Conservation (phyloP, 2,113 vertebrate species). For the Podocnemis expansa region DNA sequence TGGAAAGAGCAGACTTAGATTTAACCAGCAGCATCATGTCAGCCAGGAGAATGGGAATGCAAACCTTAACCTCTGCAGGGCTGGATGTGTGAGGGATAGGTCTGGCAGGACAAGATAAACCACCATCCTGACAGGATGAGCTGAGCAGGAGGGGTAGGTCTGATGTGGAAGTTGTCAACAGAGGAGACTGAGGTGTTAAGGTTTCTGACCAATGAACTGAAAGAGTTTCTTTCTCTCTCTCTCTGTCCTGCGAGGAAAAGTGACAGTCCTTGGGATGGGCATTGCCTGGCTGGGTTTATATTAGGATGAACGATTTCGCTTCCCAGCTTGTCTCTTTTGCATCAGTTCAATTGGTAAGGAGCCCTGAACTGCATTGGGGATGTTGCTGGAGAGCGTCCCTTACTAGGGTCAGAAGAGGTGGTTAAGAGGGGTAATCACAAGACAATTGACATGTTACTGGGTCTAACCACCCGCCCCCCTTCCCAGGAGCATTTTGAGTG, state of each 20-base stretch:
- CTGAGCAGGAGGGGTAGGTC: neutral
- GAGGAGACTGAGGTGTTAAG: neutral
- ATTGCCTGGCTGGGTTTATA: too few relatives aligned
- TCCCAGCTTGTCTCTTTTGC: neutral
- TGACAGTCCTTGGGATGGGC: neutral
- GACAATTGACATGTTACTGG: too few relatives aligned
- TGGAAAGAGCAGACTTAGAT: slow-evolving; percentile 74
- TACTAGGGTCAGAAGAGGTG: too few relatives aligned
- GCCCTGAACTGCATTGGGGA: too few relatives aligned
- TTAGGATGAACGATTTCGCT: too few relatives aligned
- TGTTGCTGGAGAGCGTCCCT: too few relatives aligned
- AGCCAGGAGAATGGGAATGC: slow-evolving; percentile 66
- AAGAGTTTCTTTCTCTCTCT: neutral
- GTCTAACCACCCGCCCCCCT: too few relatives aligned
- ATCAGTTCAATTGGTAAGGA: neutral
- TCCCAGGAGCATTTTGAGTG: too few relatives aligned
- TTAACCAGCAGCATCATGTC: slow-evolving; percentile 62
- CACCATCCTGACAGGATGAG: neutral
- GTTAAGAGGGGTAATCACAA: too few relatives aligned
- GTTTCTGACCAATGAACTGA: neutral
- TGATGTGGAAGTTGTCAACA: neutral
- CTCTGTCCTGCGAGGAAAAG: neutral
- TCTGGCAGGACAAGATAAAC: neutral
- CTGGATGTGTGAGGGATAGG: neutral
- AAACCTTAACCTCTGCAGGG: slow-evolving; percentile 65